Evolutionary conservation across 2,888 invertebrate genomes (phyloP).

Genomic region (Heteromurus nitidus): DNA sequence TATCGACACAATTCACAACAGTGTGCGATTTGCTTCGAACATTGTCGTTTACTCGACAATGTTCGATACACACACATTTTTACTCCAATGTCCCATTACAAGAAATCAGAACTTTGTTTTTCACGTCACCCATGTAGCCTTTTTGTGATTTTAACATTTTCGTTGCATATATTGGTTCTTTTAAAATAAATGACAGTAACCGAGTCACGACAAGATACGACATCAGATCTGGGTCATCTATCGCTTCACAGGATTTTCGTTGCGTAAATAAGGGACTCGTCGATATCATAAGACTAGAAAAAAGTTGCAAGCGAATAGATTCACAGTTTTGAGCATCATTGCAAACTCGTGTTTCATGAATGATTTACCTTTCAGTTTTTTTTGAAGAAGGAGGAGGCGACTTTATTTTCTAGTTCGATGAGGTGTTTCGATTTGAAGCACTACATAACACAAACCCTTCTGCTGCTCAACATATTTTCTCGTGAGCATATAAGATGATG

Average conservation of each 20-base stretch:
- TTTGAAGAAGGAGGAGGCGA: background rate
- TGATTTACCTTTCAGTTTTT: constrained; percentile 7
- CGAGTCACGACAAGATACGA: constrained; percentile 65
- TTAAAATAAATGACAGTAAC: constrained; percentile 25
- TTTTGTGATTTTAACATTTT: constrained; percentile 44
- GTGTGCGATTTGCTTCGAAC: constrained; percentile 3
- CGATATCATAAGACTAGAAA: background rate
- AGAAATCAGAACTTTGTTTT: constrained; percentile 19
- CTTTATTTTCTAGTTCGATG: background rate
- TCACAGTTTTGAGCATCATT: background rate
- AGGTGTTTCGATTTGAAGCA: background rate
- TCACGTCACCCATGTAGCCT: constrained; percentile 48
- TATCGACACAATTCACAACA: constrained; percentile 39
- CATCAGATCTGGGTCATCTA: constrained; percentile 63
- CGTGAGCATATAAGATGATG: no score
- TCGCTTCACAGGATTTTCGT: constrained; percentile 23
- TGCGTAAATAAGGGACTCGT: constrained; percentile 43
- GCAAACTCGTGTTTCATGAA: constrained; percentile 15
- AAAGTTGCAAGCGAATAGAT: background rate
- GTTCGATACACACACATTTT: background rate
- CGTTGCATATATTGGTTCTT: constrained; percentile 15
- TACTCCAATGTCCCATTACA: constrained; percentile 9
- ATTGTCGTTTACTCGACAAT: background rate
- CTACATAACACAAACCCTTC: background rate
- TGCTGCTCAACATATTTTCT: background rate